Percentiles rank a stretch among this genome's conserved stretches.
Conservation (phyloP, 1,140 invertebrate species). For the Eriosoma lanigerum region DNA sequence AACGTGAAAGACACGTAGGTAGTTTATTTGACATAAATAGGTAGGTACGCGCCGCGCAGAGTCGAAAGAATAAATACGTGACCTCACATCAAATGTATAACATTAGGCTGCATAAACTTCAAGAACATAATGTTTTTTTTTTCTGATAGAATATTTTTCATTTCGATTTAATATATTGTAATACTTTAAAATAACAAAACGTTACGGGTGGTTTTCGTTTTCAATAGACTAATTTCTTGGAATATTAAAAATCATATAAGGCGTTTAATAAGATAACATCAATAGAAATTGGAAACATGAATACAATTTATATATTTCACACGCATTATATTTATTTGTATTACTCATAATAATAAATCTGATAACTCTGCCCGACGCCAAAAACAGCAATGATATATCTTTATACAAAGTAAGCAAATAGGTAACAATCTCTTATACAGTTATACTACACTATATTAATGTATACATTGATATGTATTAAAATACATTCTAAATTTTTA, state of each 20-base stretch:
- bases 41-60: constrained; percentile 2
- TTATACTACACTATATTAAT: too few species aligned
- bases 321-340: not conserved
- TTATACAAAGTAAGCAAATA: too few species aligned
- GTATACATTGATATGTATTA: too few species aligned
- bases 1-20: constrained; percentile 37
- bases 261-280: not conserved
- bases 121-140: constrained; percentile 6
- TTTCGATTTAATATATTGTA: constrained; percentile 4
- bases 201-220: not conserved
- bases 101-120: constrained; percentile 14
- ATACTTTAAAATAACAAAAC: not conserved
- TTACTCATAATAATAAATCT: not conserved
- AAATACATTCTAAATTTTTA: too few species aligned
- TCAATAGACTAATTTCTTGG: not conserved
- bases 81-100: constrained; percentile 31
- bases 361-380: too few species aligned
- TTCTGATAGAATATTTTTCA: constrained; percentile 30
- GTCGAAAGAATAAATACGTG: constrained; percentile 28
- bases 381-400: too few species aligned
- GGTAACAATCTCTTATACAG: too few species aligned
- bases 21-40: constrained; percentile 38
- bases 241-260: not conserved
- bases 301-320: too few species aligned
- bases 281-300: not conserved